phyloP scores from a whole-genome alignment of 1,140 invertebrate genomes.

The Drosophila azteca region DNA sequence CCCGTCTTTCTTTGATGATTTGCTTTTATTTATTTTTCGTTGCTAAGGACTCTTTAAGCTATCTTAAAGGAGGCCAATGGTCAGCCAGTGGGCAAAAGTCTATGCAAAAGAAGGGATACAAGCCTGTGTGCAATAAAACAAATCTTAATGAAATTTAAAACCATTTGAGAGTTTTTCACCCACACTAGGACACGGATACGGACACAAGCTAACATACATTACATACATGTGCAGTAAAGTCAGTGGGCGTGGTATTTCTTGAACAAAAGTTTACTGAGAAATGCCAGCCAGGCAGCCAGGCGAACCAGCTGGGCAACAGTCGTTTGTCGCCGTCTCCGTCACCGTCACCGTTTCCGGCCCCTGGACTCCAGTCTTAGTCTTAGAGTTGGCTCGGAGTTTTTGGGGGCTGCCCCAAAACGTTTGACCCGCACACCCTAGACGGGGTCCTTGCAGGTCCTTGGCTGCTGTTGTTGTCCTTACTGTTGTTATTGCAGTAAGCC shows the following conservation, averaged over 20 bases:
- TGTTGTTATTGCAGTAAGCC: constrained; percentile 58
- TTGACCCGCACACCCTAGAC: constrained; percentile 56
- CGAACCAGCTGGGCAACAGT: constrained; percentile 34
- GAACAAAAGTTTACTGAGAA: constrained; percentile 45
- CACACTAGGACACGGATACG: not conserved
- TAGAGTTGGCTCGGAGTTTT: not conserved
- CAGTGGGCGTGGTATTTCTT: constrained; percentile 37
- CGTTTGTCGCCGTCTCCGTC: constrained; percentile 11
- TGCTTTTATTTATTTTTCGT: constrained; percentile 14
- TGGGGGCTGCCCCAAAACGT: constrained; percentile 25
- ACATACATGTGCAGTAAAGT: constrained; percentile 8
- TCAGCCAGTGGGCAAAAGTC: not conserved
- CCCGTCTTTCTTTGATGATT: constrained; percentile 4
- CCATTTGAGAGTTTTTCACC: constrained; percentile 32
- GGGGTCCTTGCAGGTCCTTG: constrained; percentile 15
- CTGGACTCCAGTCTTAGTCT: not conserved
- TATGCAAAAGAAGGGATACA: constrained; percentile 10
- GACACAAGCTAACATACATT: too few species aligned
- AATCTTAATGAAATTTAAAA: constrained; percentile 79
- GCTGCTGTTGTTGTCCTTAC: constrained; percentile 9
- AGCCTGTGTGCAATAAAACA: constrained; percentile 67
- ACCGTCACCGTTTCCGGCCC: not conserved
- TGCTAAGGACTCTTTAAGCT: constrained; percentile 10
- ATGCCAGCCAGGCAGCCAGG: constrained; percentile 56
- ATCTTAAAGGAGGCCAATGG: constrained; percentile 24